Evolutionary conservation across 1,140 invertebrate species (phyloP), one percentile per base, ranked within the genome.

Genomic region (Chionoecetes opilio): DNA sequence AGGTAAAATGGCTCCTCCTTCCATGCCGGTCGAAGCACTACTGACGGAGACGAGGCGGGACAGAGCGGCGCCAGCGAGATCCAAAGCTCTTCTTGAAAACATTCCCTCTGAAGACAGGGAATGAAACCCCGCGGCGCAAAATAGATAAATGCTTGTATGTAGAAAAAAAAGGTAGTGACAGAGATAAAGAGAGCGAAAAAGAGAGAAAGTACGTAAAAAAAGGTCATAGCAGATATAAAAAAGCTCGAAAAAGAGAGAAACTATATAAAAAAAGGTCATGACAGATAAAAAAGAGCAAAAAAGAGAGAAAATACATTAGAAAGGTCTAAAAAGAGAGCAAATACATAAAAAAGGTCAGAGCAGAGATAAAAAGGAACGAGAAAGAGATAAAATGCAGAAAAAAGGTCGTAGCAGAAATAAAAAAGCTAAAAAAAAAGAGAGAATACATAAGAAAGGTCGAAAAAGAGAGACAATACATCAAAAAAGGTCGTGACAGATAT

Each of bases 1-100:
- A 87, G 34, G 85, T 17, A 87, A 87, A 38, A 87, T 35, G 85
- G 37, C 31, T 87, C 37, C 34, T 35, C n/a, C 63, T n/a, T 75
- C 63, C 63, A n/a, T n/a, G 63, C n/a, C 11, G n/a, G 21, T 75
- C 21, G 63, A 75, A 75, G n/a, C 63, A 75, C 63, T n/a, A 75
- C 63, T 75, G 63, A 75, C 63, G 63, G 63, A 75, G 63, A 26
- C 63, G 63, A 75, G 63, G 63, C 63, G 63, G 63, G 63, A 75
- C 63, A 75, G 63, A 75, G 21, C 63, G 63, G 63, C 63, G 63
- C 63, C 63, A 75, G 3, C 21, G 11, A 75, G 63, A 75, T 26
- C 63, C 63, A 21, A 26, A 75, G n/a, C 63, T 26, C 63, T 75
- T 75, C n/a, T 75, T n/a, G 63, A 75, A 75, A 75, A 75, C 63